These are phyloP conservation scores for Calidris pugnax DNA, from an alignment of 2,113 vertebrate genomes.

Conservation along the genomic window DNA sequence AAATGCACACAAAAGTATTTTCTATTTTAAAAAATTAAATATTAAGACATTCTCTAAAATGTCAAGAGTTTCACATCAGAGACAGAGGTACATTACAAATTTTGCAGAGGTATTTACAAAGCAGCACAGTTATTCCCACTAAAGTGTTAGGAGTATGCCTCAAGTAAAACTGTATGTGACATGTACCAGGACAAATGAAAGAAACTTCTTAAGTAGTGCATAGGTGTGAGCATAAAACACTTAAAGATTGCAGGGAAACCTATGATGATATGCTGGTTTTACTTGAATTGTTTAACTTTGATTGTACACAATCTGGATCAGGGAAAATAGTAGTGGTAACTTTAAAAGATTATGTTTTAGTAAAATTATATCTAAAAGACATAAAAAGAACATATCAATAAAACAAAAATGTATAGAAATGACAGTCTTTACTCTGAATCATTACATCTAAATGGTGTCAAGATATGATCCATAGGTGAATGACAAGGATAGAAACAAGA, in stretches of 20 bases:
- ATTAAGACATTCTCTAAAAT: slow-evolving; percentile 2
- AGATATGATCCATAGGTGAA: neutral
- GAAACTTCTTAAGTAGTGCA: neutral
- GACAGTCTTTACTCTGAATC: neutral
- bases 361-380: neutral
- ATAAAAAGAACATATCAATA: neutral
- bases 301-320: neutral
- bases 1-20: slow-evolving; percentile 3
- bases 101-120: neutral
- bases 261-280: neutral
- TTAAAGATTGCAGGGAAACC: neutral
- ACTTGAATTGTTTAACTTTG: neutral
- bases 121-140: neutral
- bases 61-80: neutral
- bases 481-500: neutral
- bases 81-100: neutral
- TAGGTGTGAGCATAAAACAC: neutral
- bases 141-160: neutral
- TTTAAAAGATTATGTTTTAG: neutral
- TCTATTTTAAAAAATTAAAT: neutral
- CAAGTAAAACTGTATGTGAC: neutral
- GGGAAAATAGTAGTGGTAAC: neutral
- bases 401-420: neutral
- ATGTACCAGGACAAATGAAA: neutral
- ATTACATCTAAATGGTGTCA: neutral